Percentiles rank a stretch among this genome's conserved stretches.
Evolutionary conservation across 2,113 vertebrate genomes (phyloP).

Genomic region (Actenoides lindsayi): DNA sequence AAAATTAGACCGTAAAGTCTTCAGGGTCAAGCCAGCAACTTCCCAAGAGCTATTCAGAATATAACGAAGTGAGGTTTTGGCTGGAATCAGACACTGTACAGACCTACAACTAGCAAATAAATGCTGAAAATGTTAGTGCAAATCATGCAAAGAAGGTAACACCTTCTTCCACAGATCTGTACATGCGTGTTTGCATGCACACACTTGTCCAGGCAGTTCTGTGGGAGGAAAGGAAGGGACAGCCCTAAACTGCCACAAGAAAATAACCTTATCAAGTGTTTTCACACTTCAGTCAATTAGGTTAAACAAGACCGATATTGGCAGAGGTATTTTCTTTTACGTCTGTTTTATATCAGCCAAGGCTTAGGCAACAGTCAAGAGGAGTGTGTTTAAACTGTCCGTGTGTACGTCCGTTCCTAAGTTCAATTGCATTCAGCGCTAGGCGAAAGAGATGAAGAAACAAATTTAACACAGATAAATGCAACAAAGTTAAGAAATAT

Average conservation of each 20-base stretch:
- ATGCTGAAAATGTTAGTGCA: background rate
- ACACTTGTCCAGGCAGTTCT: background rate
- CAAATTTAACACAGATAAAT: background rate
- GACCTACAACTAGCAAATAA: background rate
- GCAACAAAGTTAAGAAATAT: background rate
- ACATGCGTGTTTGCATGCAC: rapidly evolving
- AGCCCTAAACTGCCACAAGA: background rate
- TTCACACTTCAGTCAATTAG: background rate
- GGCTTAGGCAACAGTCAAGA: background rate
- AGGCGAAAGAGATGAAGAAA: background rate
- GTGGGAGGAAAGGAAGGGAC: background rate
- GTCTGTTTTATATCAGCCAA: background rate
- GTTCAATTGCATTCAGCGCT: background rate
- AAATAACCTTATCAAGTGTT: background rate
- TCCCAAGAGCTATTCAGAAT: background rate
- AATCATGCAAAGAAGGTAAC: background rate
- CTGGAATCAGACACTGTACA: background rate
- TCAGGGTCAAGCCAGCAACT: slow-evolving; percentile 1
- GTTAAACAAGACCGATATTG: background rate
- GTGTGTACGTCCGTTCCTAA: background rate
- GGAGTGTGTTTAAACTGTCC: background rate
- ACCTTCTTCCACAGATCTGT: background rate
- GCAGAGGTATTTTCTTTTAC: background rate
- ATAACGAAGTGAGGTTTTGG: background rate
- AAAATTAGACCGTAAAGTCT: slow-evolving; percentile 19